phyloP scores from a whole-genome alignment of 2,888 invertebrate species.

The Amorpha juglandis region DNA sequence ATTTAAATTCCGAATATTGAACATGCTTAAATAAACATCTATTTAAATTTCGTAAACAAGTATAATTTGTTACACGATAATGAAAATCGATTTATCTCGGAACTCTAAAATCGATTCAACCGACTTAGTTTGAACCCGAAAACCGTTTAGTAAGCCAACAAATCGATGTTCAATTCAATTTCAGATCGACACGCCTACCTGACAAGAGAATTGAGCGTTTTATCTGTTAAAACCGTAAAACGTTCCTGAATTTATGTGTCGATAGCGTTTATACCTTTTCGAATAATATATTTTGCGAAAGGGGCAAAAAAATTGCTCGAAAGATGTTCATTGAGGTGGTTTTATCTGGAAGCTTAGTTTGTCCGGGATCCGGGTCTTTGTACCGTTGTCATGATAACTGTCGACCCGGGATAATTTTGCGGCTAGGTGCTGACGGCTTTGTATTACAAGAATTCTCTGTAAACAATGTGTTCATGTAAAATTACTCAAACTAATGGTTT shows the following conservation, averaged over 20 bases:
- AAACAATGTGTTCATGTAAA: background rate
- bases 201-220: constrained; percentile 27
- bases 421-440: background rate
- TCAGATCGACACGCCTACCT: constrained; percentile 16
- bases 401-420: background rate
- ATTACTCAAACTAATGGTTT: background rate
- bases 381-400: background rate
- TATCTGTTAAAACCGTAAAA: constrained; percentile 38
- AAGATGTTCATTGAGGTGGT: constrained; percentile 14
- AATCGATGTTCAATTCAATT: constrained; percentile 9
- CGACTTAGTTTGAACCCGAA: background rate
- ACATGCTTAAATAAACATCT: no score
- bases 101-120: background rate
- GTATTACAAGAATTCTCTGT: background rate
- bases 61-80: background rate
- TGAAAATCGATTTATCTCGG: background rate
- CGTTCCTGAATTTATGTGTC: constrained; percentile 41
- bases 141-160: background rate
- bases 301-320: constrained; percentile 16
- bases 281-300: constrained; percentile 40
- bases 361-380: background rate
- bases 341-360: background rate
- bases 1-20: no score
- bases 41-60: background rate
- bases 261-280: constrained; percentile 46